Base-by-base conservation (phyloP, 2,888 invertebrate genomes). In the Pseudoips prasinana region DNA sequence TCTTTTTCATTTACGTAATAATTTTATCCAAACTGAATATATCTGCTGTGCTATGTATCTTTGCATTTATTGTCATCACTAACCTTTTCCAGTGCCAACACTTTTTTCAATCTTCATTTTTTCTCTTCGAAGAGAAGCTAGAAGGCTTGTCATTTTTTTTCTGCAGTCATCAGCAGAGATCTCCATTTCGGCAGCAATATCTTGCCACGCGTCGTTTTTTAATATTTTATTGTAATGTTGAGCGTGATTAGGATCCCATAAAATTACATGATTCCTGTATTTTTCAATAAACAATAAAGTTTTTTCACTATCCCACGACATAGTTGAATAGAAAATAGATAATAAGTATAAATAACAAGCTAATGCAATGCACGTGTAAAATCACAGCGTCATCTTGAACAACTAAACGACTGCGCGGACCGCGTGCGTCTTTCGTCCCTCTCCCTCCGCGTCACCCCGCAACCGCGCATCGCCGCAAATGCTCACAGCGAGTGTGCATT, bases 141-240 rank as follows among this genome's bases (percentile, higher is more conserved):
- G 27, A 27, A 33, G 27, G 27, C 33, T 33, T 33, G 33, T 33
- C 27, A 33, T 33, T 33, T 33, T 32, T 33, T 33, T 33, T 33
- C 27, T 27, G 33, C 33, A 33, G 27, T 33, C 33, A 27, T 33
- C 33, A 27, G 27, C 23, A 27, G 33, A 33, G 27, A n/a, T 27
- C 27, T 33, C 27, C 23, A 33, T 27, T 27, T 27, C 27, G 27
- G 33, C 10, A 27, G 33, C 27, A 27, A 33, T 27, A 27, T 33
- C 33, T 27, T 27, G 27, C 33, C 33, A 27, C 27, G 33, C 33
- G 23, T 33, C 33, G 33, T 33, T 33, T 33, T 33, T 33, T 27
- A 27, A 33, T 27, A 33, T 33, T 33, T 33, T 33, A 33, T 33
- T 27, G 22, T 33, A 22, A 33, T 33, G 33, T 26, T 33, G 33